These are phyloP conservation scores for Enteromius unitaeniatus DNA, from an alignment of 2,797 vertebrate species.

Conservation along the genomic window DNA sequence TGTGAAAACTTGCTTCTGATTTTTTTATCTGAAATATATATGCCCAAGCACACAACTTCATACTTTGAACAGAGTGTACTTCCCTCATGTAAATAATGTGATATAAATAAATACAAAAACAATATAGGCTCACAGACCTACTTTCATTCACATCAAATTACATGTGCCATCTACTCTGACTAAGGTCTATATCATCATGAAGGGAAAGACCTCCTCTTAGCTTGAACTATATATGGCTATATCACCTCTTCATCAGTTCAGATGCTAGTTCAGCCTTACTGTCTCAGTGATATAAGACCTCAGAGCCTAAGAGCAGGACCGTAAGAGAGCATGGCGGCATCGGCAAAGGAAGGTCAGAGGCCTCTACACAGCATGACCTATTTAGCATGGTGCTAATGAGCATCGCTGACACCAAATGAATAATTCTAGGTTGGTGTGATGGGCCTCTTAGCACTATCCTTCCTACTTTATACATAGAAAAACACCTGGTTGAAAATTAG, in stretches of 20 bases:
- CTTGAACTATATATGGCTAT: slow-evolving; percentile 15
- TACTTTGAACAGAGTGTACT: not conserved
- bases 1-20: not conserved
- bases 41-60: not conserved
- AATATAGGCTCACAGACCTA: not conserved
- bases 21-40: not conserved
- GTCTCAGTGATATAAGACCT: slow-evolving; percentile 51
- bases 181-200: not conserved
- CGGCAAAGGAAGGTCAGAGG: slow-evolving; percentile 51
- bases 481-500: slow-evolving; percentile 9
- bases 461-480: slow-evolving; percentile 16
- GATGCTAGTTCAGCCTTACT: slow-evolving; percentile 38
- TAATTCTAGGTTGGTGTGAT: slow-evolving; percentile 45
- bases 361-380: slow-evolving; percentile 49
- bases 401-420: slow-evolving; percentile 52
- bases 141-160: slow-evolving; percentile 16
- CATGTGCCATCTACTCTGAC: slow-evolving; percentile 17
- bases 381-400: slow-evolving; percentile 61
- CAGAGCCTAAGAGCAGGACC: slow-evolving; percentile 30
- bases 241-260: slow-evolving; percentile 14
- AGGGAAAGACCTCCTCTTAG: slow-evolving; percentile 8
- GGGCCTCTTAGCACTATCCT: slow-evolving; percentile 22
- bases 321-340: not conserved
- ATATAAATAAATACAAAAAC: too few species aligned
- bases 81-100: not conserved